phyloP scores from a whole-genome alignment of 2,113 vertebrate genomes.

The Gobio gobio region DNA sequence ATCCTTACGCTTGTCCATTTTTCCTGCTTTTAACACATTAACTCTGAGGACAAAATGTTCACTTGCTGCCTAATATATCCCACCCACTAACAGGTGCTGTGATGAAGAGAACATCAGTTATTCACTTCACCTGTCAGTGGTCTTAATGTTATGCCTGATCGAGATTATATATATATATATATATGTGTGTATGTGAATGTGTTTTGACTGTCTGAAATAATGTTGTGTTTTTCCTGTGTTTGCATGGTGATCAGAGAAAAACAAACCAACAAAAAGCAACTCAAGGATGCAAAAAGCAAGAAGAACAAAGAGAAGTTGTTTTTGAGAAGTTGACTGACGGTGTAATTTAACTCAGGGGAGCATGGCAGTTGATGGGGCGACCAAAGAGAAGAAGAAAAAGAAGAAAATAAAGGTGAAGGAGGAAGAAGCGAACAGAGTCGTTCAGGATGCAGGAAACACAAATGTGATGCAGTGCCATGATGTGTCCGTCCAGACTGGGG shows the following conservation, averaged over 20 bases:
- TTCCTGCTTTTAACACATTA: no score
- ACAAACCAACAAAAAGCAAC: not conserved
- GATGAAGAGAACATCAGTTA: no score
- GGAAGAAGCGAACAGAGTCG: no score
- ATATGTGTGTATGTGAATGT: not conserved
- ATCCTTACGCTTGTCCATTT: no score
- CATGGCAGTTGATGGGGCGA: not conserved
- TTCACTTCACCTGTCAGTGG: no score
- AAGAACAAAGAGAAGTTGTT: not conserved
- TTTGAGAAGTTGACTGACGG: not conserved
- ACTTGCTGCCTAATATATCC: no score
- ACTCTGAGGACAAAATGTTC: no score
- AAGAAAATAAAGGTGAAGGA: conserved; percentile 4
- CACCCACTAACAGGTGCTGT: no score
- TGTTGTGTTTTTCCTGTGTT: not conserved
- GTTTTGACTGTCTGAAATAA: not conserved
- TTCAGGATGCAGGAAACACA: not conserved
- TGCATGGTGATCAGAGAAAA: not conserved
- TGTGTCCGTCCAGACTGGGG: conserved; percentile 1
- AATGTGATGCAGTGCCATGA: not conserved
- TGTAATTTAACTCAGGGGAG: not conserved
- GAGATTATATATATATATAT: no score
- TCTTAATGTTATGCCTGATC: no score
- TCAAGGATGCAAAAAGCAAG: not conserved
- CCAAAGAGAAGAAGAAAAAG: conserved; percentile 27